These are phyloP conservation scores for Arion vulgaris DNA, from an alignment of 1,140 invertebrate species.

Conservation along the genomic window DNA sequence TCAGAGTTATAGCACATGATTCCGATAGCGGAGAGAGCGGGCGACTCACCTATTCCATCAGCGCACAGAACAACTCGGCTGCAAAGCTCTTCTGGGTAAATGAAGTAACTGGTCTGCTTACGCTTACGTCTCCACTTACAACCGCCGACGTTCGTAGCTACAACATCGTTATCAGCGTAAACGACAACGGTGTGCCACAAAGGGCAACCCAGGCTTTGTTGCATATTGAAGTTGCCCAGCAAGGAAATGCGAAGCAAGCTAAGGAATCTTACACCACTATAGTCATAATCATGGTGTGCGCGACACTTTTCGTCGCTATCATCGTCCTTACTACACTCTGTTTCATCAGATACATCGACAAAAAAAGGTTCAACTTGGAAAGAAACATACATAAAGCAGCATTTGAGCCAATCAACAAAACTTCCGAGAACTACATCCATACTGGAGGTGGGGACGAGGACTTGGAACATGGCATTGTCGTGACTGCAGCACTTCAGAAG, in stretches of 20 bases:
- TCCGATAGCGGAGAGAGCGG: conserved; percentile 52
- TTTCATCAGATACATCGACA: conserved; percentile 58
- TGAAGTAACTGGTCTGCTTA: conserved; percentile 86
- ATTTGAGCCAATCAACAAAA: conserved; percentile 13
- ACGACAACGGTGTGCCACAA: conserved; percentile 51
- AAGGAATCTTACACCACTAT: conserved; percentile 49
- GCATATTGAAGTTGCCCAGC: conserved; percentile 34
- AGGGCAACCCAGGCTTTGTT: conserved; percentile 46
- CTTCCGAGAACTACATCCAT: conserved; percentile 1
- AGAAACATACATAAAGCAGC: conserved; percentile 14
- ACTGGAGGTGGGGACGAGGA: background rate
- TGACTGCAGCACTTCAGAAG: background rate
- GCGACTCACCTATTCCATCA: conserved; percentile 48
- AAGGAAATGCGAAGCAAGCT: background rate
- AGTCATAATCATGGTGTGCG: conserved; percentile 59
- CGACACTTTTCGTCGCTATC: conserved; percentile 60
- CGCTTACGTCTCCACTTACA: conserved; percentile 74
- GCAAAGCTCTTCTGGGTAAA: conserved; percentile 85
- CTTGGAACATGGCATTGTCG: conserved; percentile 6
- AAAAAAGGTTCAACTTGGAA: conserved; percentile 14
- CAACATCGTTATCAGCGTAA: conserved; percentile 50
- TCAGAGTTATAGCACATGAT: conserved; percentile 52
- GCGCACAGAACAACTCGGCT: conserved; percentile 72
- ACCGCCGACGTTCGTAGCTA: conserved; percentile 45
- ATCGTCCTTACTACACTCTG: conserved; percentile 59